These are phyloP conservation scores for Coreoperca whiteheadi DNA, from an alignment of 2,113 vertebrate genomes.

Conservation along the genomic window DNA sequence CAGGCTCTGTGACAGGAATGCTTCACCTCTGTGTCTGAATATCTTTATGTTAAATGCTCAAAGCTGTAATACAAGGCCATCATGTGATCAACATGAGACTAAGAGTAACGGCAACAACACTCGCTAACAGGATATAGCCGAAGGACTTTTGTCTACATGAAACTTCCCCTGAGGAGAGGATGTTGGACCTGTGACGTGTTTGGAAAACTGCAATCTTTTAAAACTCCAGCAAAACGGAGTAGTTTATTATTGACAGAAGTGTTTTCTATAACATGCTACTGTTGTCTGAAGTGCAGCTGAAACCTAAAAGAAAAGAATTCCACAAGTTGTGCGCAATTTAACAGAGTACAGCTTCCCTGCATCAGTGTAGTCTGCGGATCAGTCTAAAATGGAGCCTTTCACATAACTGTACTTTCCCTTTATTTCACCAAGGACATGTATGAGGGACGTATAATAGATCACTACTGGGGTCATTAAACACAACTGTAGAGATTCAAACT, in stretches of 20 bases:
- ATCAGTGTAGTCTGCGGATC: neutral
- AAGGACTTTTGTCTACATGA: neutral
- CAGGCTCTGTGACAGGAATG: neutral
- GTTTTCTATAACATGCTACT: neutral
- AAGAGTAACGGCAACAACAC: neutral
- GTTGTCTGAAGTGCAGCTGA: neutral
- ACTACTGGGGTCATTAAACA: neutral
- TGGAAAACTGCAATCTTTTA: neutral
- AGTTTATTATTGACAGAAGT: neutral
- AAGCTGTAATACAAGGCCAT: constrained; percentile 12
- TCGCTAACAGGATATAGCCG: neutral
- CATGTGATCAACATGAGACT: neutral
- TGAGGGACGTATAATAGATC: neutral
- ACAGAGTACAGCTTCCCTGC: neutral
- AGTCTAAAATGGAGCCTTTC: neutral
- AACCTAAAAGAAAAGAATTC: constrained; percentile 2
- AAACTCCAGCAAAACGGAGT: neutral
- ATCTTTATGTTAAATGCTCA: neutral
- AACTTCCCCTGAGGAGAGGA: neutral
- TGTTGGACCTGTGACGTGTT: neutral
- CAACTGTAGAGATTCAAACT: neutral
- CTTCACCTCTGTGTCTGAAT: neutral
- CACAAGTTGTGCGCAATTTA: neutral
- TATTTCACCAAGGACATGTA: too few species aligned
- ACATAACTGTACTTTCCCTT: neutral